Conservation (phyloP, 1,140 invertebrate genomes). For the Diachasmimorpha longicaudata region DNA sequence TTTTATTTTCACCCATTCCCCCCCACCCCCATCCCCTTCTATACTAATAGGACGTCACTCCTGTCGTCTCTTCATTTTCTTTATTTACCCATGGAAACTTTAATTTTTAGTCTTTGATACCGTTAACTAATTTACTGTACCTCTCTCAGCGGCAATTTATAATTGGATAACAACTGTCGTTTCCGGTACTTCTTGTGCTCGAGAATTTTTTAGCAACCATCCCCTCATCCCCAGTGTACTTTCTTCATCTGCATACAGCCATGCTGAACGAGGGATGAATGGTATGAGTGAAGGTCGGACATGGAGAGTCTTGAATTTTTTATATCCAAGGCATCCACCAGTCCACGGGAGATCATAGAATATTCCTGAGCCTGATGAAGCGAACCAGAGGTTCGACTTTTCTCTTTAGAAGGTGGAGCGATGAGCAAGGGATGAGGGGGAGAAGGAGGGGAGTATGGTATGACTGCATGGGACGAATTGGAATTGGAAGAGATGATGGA, state of each 20-base stretch:
- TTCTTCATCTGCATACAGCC: not conserved
- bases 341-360: constrained; percentile 5
- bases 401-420: not conserved
- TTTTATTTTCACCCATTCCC: not conserved
- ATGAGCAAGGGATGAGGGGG: not conserved
- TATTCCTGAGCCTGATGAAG: constrained; percentile 14
- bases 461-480: not conserved
- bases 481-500: constrained; percentile 2
- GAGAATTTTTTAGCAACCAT: not conserved
- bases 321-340: constrained; percentile 1
- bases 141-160: not conserved
- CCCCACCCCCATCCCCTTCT: not conserved
- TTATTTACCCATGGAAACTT: not conserved
- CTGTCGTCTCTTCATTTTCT: not conserved
- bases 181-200: not conserved
- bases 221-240: not conserved
- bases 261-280: not conserved
- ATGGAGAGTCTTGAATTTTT: constrained; percentile 14
- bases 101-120: not conserved
- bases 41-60: not conserved
- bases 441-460: not conserved
- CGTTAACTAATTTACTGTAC: not conserved
- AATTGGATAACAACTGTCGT: not conserved
- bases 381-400: not conserved
- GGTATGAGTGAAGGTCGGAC: not conserved